Base-by-base conservation (phyloP, 2,888 invertebrate genomes). In the Linyphia triangularis region DNA sequence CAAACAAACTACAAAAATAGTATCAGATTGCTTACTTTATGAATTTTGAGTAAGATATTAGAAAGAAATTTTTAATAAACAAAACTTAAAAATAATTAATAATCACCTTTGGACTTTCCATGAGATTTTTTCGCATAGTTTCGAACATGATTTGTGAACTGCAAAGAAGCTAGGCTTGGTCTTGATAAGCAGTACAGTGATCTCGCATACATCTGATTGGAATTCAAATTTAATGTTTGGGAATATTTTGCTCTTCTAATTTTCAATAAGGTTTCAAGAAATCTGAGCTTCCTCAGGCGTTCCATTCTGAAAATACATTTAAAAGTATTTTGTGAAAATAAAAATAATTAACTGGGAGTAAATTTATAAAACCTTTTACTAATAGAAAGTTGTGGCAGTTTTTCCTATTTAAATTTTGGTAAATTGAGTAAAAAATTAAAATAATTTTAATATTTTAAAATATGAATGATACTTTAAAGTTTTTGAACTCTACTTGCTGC, bases 41-140 rank as follows among this genome's bases (percentile, higher is more conserved):
- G n/a, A n/a, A n/a, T n/a, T n/a, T n/a, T n/a, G n/a, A n/a, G n/a
- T n/a, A n/a, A n/a, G n/a, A n/a, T n/a, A n/a, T n/a, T n/a, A n/a
- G n/a, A 16, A 26, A 51, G 22, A 28, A 30, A 33, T n/a, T 6
- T 57, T 16, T 1, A 9, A 6, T 13, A 61, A 59, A 61, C 19
- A 59, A 30, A 9, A 59, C 30, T 33, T 13, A 19, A 30, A 33
- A 37, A 9, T 13, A 40, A 13, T 40, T 40, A 10, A 43, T 16
- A 43, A 70, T 26, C 10, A 43, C 51, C 43, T 65, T 57, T 72
- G 61, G 43, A 43, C 16, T 82, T 82, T n/a, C 59, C 70, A 13
- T 57, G 81, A 33, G 57, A 24, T 33, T 81, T 69, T 13, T 82
- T 82, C 28, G 82, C 82, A 72, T 61, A 70, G 24, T 43, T 78